A percentile compares a stretch with the other conserved stretches of the same genome.
Evolutionary conservation across 2,797 vertebrate genomes (phyloP).

Genomic region (Bovichtus variegatus): DNA sequence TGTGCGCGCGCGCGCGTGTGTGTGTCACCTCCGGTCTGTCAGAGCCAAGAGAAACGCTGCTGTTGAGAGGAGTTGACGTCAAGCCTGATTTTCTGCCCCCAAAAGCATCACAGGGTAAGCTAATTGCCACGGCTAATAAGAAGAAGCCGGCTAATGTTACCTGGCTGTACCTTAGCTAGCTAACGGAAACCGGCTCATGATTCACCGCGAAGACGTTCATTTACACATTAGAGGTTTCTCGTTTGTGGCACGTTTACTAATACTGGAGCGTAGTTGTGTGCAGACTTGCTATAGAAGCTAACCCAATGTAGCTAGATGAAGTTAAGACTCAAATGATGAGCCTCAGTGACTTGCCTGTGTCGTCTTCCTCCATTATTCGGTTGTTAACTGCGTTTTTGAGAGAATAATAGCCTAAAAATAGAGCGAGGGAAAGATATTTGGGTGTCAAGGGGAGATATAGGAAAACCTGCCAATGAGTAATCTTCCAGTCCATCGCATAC

Average conservation of each 20-base stretch:
- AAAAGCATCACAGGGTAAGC: conserved; percentile 71
- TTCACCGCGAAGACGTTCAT: neutral
- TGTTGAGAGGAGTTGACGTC: conserved; percentile 40
- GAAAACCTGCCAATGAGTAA: neutral
- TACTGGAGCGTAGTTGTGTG: neutral
- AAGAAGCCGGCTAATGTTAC: neutral
- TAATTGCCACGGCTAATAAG: conserved; percentile 55
- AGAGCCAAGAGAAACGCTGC: neutral
- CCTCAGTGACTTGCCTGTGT: neutral
- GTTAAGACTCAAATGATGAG: neutral
- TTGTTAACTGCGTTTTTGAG: neutral
- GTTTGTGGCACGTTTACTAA: neutral
- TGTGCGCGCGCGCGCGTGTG: neutral
- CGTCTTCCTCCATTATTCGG: neutral
- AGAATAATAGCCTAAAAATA: neutral
- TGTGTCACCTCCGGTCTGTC: neutral
- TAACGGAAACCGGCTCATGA: neutral
- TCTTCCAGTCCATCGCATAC: neutral
- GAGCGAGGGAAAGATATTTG: neutral
- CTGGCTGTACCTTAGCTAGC: neutral
- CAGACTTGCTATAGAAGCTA: neutral
- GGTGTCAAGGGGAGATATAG: neutral
- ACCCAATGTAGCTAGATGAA: neutral
- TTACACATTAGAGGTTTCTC: neutral
- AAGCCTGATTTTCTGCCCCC: conserved; percentile 6